Conservation (phyloP, 1,140 invertebrate species). For the Hetaerina americana region DNA sequence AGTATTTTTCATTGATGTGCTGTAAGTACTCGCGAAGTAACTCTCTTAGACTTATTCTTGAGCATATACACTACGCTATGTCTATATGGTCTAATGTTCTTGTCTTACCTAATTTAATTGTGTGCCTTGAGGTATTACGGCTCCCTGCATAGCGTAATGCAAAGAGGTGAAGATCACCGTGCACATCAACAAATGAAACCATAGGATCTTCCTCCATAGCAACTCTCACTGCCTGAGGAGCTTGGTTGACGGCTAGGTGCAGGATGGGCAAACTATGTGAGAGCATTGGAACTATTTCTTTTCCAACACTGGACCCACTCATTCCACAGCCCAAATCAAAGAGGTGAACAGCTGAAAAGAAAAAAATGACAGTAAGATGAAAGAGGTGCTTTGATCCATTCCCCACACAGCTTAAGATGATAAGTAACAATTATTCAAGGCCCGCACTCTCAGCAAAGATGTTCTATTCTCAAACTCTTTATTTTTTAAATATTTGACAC, state of each 20-base stretch:
- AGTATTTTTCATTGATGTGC: too few relatives aligned
- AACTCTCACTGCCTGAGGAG: conserved; percentile 20
- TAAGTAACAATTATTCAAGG: too few relatives aligned
- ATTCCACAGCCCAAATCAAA: conserved; percentile 53
- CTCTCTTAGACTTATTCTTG: too few relatives aligned
- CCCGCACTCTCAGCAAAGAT: too few relatives aligned
- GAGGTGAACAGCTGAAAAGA: conserved; percentile 61
- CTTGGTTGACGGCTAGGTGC: conserved; percentile 65
- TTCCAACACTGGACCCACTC: conserved; percentile 53
- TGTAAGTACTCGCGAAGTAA: too few relatives aligned
- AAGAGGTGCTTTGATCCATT: background rate
- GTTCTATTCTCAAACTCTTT: conserved; percentile 10
- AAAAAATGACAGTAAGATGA: conserved; percentile 15
- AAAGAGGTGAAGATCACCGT: conserved; percentile 64
- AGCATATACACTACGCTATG: too few relatives aligned
- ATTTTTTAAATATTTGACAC: conserved; percentile 3
- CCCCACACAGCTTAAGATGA: conserved; percentile 6
- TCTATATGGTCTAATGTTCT: conserved; percentile 7
- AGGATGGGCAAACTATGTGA: conserved; percentile 51
- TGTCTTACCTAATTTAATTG: background rate
- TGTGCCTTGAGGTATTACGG: conserved; percentile 15
- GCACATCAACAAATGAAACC: conserved; percentile 67
- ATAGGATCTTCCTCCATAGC: conserved; percentile 52
- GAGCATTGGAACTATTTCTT: conserved; percentile 41
- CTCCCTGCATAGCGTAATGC: conserved; percentile 50